These are phyloP conservation scores for Eulemur rufifrons DNA, from an alignment of 2,113 vertebrate species.

Conservation along the genomic window DNA sequence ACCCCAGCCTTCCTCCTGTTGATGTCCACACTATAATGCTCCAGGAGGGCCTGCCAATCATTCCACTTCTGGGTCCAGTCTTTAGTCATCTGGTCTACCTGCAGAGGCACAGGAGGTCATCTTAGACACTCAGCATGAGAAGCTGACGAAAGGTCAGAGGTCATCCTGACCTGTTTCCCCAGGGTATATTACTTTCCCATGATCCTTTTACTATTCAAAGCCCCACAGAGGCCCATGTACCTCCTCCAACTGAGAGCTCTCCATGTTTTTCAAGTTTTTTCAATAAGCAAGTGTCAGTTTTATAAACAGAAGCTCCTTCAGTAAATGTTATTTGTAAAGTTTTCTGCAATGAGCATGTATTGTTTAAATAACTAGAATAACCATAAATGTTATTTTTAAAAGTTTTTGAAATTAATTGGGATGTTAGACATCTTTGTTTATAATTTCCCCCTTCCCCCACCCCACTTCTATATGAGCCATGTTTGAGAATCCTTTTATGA, in stretches of 20 bases:
- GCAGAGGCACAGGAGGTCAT: slow-evolving; percentile 39
- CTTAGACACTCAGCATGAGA: neutral
- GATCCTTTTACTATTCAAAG: neutral
- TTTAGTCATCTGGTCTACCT: slow-evolving; percentile 95
- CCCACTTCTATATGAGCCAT: neutral
- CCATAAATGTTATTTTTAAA: neutral
- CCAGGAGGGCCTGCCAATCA: slow-evolving; percentile 92
- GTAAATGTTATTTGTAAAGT: slow-evolving; percentile 38
- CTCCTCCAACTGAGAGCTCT: neutral
- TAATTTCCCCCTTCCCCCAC: neutral
- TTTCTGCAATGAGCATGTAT: neutral
- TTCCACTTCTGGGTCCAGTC: slow-evolving; percentile 94
- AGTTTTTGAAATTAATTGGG: neutral
- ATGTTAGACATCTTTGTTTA: slow-evolving; percentile 8
- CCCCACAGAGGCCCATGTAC: neutral
- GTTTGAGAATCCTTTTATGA: neutral
- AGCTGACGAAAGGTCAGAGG: neutral
- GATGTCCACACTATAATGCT: slow-evolving; percentile 95
- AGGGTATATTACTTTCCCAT: neutral
- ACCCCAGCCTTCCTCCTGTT: slow-evolving; percentile 92
- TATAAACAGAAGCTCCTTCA: neutral
- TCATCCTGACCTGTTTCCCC: neutral
- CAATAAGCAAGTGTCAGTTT: slow-evolving; percentile 26
- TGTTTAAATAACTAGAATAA: slow-evolving; percentile 26
- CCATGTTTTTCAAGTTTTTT: slow-evolving; percentile 27